phyloP scores from a whole-genome alignment of 2,797 vertebrate genomes.

The Hapalemur alaotrensis region DNA sequence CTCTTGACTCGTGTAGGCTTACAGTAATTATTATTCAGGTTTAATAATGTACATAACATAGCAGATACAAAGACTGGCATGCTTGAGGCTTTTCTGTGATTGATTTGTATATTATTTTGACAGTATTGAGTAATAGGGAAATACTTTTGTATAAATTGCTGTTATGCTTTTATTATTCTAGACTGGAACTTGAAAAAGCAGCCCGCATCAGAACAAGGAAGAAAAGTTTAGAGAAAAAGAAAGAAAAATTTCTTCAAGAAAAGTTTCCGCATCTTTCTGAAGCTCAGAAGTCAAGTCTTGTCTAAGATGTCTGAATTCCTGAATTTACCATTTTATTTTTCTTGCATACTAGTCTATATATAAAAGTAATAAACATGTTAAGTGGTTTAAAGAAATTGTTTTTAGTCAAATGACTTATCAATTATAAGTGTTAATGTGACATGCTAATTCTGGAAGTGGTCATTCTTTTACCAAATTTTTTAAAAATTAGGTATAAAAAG shows the following conservation, averaged over 20 bases:
- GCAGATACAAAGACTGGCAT: neutral
- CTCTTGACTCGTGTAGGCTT: neutral
- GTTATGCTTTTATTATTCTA: constrained; percentile 79
- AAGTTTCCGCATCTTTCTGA: constrained; percentile 84
- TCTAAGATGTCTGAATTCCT: constrained; percentile 6
- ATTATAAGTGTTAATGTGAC: neutral
- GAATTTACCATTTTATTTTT: constrained; percentile 15
- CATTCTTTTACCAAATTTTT: neutral
- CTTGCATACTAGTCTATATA: neutral
- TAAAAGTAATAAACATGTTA: constrained; percentile 39
- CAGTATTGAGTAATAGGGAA: neutral
- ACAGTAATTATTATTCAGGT: neutral
- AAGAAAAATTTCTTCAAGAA: constrained; percentile 79
- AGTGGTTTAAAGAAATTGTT: constrained; percentile 47
- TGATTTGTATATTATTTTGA: neutral
- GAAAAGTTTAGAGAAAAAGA: constrained; percentile 78
- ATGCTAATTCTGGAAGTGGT: constrained; percentile 10
- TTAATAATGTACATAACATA: neutral
- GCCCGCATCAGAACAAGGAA: constrained; percentile 79
- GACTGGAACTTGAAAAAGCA: constrained; percentile 89
- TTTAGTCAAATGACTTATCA: neutral
- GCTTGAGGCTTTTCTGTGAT: neutral
- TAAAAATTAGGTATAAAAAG: neutral
- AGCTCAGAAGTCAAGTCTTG: constrained; percentile 54
- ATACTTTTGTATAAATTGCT: constrained; percentile 29